A percentile compares a stretch with the other conserved stretches of the same genome.
Conservation (phyloP, 2,113 vertebrate species). For the Cheirogaleus medius region DNA sequence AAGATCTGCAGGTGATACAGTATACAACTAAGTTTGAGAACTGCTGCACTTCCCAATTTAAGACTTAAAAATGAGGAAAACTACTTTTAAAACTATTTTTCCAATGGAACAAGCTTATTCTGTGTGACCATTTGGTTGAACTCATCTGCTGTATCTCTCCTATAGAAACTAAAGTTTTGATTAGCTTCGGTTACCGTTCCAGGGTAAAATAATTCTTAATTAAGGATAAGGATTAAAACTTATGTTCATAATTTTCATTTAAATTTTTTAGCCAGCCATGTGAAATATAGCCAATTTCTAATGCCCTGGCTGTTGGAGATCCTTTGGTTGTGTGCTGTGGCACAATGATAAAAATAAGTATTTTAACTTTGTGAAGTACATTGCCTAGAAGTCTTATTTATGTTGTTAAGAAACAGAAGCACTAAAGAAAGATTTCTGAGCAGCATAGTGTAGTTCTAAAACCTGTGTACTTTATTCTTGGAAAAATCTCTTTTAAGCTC, state of each 20-base stretch:
- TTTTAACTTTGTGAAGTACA: not conserved
- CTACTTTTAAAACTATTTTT: not conserved
- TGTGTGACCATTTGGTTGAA: not conserved
- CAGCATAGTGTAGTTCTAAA: conserved; percentile 3
- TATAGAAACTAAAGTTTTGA: not conserved
- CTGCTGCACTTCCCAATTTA: not conserved
- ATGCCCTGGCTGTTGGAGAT: not conserved
- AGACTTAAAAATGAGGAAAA: not conserved
- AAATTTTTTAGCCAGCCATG: conserved; percentile 25
- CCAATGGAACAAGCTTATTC: not conserved
- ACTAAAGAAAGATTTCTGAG: not conserved
- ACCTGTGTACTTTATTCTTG: not conserved
- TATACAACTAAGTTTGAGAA: not conserved
- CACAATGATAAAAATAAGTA: not conserved
- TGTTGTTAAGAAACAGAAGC: not conserved
- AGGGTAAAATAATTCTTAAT: conserved; percentile 22
- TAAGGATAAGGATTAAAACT: conserved; percentile 20
- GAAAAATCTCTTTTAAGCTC: not conserved
- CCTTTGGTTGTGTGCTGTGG: not conserved
- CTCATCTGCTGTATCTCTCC: not conserved
- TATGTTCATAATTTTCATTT: conserved; percentile 13
- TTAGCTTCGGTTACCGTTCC: not conserved
- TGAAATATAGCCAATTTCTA: conserved; percentile 1
- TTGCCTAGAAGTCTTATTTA: not conserved
- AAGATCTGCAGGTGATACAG: not conserved